Evolutionary conservation across 2,888 invertebrate genomes (phyloP).

Genomic region (Caenorhabditis macrosperma): DNA sequence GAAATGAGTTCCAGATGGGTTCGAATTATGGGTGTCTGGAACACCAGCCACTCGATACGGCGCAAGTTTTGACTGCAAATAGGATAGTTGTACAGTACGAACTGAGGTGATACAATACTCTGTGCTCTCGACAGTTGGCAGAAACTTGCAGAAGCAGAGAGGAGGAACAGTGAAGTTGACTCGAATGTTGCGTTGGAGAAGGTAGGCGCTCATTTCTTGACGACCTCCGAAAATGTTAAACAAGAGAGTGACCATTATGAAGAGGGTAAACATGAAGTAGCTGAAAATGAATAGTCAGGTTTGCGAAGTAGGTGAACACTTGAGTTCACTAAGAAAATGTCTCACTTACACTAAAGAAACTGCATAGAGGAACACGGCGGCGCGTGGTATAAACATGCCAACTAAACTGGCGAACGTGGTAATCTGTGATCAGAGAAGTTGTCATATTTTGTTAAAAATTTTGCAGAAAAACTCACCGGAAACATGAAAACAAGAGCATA

Average conservation of each 20-base stretch:
- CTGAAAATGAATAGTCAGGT: constrained; percentile 62
- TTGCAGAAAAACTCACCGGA: constrained; percentile 68
- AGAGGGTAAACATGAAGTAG: constrained; percentile 79
- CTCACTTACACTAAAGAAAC: constrained; percentile 73
- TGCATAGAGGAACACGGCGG: constrained; percentile 78
- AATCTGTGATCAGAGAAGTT: constrained; percentile 73
- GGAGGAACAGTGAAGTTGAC: constrained; percentile 69
- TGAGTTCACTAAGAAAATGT: background rate
- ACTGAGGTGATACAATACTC: constrained; percentile 37
- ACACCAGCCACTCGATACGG: constrained; percentile 78
- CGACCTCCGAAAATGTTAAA: constrained; percentile 77
- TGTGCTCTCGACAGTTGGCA: constrained; percentile 64
- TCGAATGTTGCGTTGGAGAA: constrained; percentile 58
- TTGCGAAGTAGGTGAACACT: no score
- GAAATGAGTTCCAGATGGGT: constrained; percentile 74
- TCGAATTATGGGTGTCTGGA: constrained; percentile 78
- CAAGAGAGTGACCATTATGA: constrained; percentile 76
- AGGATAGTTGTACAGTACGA: no score
- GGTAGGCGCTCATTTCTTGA: constrained; percentile 71
- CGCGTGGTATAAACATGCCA: constrained; percentile 78
- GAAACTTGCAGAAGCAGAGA: constrained; percentile 64
- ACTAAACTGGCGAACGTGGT: constrained; percentile 73
- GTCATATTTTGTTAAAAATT: background rate
- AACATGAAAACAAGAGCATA: constrained; percentile 78
- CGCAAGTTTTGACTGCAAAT: constrained; percentile 70